Evolutionary conservation across 2,888 invertebrate genomes (phyloP).

Genomic region (Eupeodes latifasciatus): DNA sequence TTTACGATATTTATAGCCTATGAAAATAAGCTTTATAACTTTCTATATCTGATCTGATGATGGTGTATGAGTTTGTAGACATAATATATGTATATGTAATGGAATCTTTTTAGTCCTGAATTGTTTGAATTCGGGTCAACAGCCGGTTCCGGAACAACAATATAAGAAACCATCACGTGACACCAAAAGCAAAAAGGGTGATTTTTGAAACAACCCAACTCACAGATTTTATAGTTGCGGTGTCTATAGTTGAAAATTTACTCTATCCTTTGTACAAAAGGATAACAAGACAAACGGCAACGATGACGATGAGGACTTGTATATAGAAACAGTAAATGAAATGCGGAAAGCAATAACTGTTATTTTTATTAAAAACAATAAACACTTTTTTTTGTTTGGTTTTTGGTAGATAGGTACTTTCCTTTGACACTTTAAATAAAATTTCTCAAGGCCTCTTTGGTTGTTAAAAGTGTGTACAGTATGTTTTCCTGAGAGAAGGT

Average conservation of each 20-base stretch:
- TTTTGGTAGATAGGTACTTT: conserved; percentile 24
- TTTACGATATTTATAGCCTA: conserved; percentile 75
- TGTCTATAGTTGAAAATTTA: conserved; percentile 57
- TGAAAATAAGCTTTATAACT: conserved; percentile 72
- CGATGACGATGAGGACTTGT: not conserved
- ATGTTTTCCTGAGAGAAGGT: not conserved
- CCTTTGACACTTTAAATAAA: conserved; percentile 25
- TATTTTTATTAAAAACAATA: conserved; percentile 76
- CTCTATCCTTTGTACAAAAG: conserved; percentile 31
- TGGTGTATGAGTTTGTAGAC: not conserved
- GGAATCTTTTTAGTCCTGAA: conserved; percentile 18
- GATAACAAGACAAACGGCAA: conserved; percentile 24
- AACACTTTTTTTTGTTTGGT: conserved; percentile 53
- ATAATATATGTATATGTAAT: not conserved
- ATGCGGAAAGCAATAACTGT: conserved; percentile 73
- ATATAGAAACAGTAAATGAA: conserved; percentile 68
- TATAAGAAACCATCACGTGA: conserved; percentile 20
- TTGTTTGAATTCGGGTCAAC: conserved; percentile 64
- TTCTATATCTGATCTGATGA: not conserved
- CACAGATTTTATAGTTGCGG: conserved; percentile 15
- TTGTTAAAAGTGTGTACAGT: not conserved
- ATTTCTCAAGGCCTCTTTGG: conserved; percentile 12
- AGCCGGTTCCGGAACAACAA: conserved; percentile 69
- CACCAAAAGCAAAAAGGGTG: conserved; percentile 29
- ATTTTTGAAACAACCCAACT: conserved; percentile 17